Percentiles rank a stretch among this genome's conserved stretches.
Evolutionary conservation across 2,888 invertebrate species (phyloP).

Genomic region (Thereva nobilitata): DNA sequence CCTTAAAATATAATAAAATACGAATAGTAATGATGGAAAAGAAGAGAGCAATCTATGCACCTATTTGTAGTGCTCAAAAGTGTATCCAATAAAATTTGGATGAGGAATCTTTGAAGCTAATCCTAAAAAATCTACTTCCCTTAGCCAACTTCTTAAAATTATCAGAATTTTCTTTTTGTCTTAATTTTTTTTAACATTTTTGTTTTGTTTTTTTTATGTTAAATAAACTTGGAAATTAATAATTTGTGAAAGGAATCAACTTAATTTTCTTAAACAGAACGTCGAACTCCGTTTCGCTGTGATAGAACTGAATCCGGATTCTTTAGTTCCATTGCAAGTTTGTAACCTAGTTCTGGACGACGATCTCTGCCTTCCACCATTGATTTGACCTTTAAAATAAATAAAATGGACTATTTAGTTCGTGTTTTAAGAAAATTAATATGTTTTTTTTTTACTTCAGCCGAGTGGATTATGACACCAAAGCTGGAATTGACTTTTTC

Average conservation of each 20-base stretch:
- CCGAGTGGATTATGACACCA: constrained; percentile 80
- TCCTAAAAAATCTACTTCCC: not conserved
- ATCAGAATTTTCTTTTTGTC: not conserved
- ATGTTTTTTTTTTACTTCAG: constrained; percentile 63
- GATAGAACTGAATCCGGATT: constrained; percentile 61
- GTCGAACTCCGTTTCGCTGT: constrained; percentile 52
- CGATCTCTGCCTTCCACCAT: constrained; percentile 89
- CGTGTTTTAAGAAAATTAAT: not conserved
- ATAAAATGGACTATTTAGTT: not conserved
- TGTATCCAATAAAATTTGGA: constrained; percentile 14
- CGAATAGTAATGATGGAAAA: not conserved
- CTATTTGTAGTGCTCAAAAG: too few species aligned
- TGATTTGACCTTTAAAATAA: constrained; percentile 69
- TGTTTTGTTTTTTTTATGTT: not conserved
- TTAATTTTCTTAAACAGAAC: constrained; percentile 44
- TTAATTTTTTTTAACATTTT: not conserved
- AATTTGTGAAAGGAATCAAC: too few species aligned
- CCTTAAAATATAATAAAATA: too few species aligned
- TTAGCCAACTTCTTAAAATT: not conserved
- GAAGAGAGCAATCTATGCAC: not conserved
- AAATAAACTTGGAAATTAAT: not conserved
- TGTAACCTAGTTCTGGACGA: constrained; percentile 84
- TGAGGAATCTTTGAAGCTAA: not conserved
- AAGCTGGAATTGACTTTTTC: constrained; percentile 73
- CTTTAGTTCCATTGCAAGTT: constrained; percentile 82